Conservation (phyloP, 2,888 invertebrate genomes). For the Synergus gifuensis region DNA sequence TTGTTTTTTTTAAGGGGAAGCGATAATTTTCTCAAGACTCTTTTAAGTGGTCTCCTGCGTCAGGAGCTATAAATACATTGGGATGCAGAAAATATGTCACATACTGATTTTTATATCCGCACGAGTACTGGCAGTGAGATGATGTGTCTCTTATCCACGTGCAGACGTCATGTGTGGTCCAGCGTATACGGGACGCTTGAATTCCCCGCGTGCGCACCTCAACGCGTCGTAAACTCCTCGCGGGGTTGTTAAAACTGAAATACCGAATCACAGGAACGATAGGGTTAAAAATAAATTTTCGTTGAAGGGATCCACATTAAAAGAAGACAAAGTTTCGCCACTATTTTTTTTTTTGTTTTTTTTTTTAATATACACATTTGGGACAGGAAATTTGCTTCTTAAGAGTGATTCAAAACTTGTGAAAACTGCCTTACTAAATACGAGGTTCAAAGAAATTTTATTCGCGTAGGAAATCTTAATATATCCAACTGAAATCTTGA, state of each 20-base stretch:
- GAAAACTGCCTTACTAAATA: not conserved
- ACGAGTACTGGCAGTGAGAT: constrained; percentile 55
- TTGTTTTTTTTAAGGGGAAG: constrained; percentile 7
- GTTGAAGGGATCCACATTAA: constrained; percentile 29
- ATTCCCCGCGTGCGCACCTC: constrained; percentile 45
- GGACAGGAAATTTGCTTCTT: constrained; percentile 11
- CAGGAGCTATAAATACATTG: constrained; percentile 62
- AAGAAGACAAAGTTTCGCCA: constrained; percentile 38
- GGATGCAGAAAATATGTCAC: constrained; percentile 71
- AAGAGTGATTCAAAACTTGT: not conserved
- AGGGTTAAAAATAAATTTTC: constrained; percentile 36
- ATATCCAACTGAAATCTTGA: not conserved
- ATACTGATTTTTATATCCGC: constrained; percentile 68
- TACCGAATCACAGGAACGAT: constrained; percentile 36
- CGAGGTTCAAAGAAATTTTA: not conserved
- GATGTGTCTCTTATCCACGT: constrained; percentile 62
- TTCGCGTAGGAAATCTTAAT: not conserved
- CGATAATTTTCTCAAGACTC: constrained; percentile 19
- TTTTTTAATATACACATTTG: not conserved
- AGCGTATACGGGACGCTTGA: constrained; percentile 52
- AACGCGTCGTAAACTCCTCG: constrained; percentile 40
- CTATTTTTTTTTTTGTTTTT: not conserved
- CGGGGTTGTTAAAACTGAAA: constrained; percentile 34
- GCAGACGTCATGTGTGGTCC: constrained; percentile 64
- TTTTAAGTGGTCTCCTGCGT: constrained; percentile 45